Evolutionary conservation across 2,113 vertebrate genomes (phyloP), one percentile per base, ranked within the genome.

Genomic region (Oxyura jamaicensis): DNA sequence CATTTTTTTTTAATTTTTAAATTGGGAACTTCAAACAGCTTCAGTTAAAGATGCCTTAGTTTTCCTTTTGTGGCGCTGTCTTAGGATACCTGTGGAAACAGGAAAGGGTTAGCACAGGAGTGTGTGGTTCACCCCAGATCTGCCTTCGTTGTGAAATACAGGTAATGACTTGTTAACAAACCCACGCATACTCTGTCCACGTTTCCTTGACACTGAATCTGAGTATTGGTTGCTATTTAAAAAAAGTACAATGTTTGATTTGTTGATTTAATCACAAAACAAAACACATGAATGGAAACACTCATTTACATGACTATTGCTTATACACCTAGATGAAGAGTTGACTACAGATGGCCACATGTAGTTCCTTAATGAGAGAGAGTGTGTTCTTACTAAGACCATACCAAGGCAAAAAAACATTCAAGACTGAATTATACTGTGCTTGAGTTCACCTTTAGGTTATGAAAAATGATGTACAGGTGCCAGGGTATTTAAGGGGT

Each of bases 191-290:
- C 4, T 72, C 85, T 48, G 31, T 44, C 82, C 72, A 23, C 41
- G 42, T 96, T 97, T 96, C 96, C 97, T 97, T 97, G 96, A 98
- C 97, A 97, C 89, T 92, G 95, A 98, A 95, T 96, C 97, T 97
- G 97, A 98, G 94, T 97, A 98, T 95, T 94, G 97, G 97, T 97
- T 97, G 97, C 98, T 98, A 98, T 98, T 97, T 97, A 93, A 97
- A 98, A 94, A 98, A 98, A 98, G 98, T 98, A 98, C 98, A 98
- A 98, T 95, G 98, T 97, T 98, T 95, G 98, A 96, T 97, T 97
- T 94, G 96, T 84, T 87, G 93, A 86, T 96, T 95, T 91, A 93
- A 87, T 95, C 95, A 96, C 95, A 97, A 96, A 99, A 98, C 97
- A 96, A 97, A 98, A 98, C 97, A 98, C 98, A 97, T 93, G 96